These are phyloP conservation scores for Drosophila koepferae DNA, from an alignment of 2,888 invertebrate genomes.

Conservation along the genomic window DNA sequence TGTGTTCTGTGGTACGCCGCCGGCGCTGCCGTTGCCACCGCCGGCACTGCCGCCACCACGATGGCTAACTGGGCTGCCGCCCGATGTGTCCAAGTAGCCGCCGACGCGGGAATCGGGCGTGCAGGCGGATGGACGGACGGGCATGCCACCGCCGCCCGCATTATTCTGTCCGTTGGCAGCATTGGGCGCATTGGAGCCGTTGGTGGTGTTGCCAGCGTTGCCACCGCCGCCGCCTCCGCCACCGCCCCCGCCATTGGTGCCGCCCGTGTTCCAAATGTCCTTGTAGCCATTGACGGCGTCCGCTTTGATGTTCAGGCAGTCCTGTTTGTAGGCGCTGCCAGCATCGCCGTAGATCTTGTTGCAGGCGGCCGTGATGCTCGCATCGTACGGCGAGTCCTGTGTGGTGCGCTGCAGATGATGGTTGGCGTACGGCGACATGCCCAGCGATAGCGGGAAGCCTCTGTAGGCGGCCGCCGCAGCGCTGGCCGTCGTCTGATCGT, in stretches of 20 bases:
- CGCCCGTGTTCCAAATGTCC: conserved; percentile 88
- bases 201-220: conserved; percentile 85
- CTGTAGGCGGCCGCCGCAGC: conserved; percentile 90
- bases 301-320: conserved; percentile 89
- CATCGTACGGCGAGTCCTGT: conserved; percentile 96
- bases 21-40: conserved; percentile 85
- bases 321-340: conserved; percentile 88
- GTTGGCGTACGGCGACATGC: conserved; percentile 94
- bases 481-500: conserved; percentile 89
- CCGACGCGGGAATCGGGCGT: conserved; percentile 94
- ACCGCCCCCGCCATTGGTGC: conserved; percentile 86
- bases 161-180: conserved; percentile 87
- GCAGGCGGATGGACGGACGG: conserved; percentile 94
- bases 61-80: conserved; percentile 89
- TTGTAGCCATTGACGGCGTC: conserved; percentile 86
- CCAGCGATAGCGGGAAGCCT: conserved; percentile 94
- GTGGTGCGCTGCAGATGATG: conserved; percentile 92
- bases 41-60: conserved; percentile 89
- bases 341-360: conserved; percentile 88
- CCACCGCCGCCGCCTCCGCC: conserved; percentile 86
- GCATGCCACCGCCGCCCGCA: conserved; percentile 84
- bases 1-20: conserved; percentile 87
- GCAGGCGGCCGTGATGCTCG: conserved; percentile 93
- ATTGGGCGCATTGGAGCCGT: conserved; percentile 72
- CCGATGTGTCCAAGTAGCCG: conserved; percentile 92